Evolutionary conservation across 2,113 vertebrate species (phyloP), one percentile per base, ranked within the genome.

Genomic region (Nansenia antarctica): DNA sequence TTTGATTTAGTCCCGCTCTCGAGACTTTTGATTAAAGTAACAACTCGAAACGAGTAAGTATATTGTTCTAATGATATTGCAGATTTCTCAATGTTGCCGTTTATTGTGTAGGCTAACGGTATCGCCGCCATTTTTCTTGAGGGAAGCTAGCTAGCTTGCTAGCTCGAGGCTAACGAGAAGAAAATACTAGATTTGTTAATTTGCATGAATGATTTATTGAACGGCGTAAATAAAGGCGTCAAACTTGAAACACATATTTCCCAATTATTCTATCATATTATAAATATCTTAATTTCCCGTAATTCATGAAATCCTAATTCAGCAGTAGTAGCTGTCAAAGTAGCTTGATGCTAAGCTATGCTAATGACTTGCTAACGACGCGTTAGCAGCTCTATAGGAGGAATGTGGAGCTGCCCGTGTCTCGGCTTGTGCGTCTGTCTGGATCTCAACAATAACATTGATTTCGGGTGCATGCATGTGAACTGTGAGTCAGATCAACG

Each of bases 101-200:
- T 74, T 81, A 79, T 70, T 77, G 61, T 82, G 70, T 62, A 74
- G 73, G 81, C 72, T 80, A 81, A 82, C 75, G 75, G 72, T 81
- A 68, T 73, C 45, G 75, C 77, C 85, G 87, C 85, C 84, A 84
- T 86, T 77, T 86, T 83, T 87, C 34, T 77, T 78, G 69, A 79
- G 78, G 85, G 81, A 77, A 78, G 76, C 57, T 65, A 76, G 62
- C 26, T 11, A 37, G 68, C 58, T 9, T 39, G 67, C 67, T 74
- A 79, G 32, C 29, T n/a, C n/a, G 12, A 9, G 47, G 55, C 62
- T 62, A 32, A 20, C 63, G 42, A 35, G 34, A 49, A 57, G 49
- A 30, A 24, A 52, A 15, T n/a, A 60, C n/a, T n/a, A n/a, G n/a
- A 42, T 3, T 55, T 65, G 22, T 32, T 35, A 27, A 39, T 61